Percentiles rank a stretch among this genome's conserved stretches.
Evolutionary conservation across 2,888 invertebrate species (phyloP).

Genomic region (Trissolcus japonicus): DNA sequence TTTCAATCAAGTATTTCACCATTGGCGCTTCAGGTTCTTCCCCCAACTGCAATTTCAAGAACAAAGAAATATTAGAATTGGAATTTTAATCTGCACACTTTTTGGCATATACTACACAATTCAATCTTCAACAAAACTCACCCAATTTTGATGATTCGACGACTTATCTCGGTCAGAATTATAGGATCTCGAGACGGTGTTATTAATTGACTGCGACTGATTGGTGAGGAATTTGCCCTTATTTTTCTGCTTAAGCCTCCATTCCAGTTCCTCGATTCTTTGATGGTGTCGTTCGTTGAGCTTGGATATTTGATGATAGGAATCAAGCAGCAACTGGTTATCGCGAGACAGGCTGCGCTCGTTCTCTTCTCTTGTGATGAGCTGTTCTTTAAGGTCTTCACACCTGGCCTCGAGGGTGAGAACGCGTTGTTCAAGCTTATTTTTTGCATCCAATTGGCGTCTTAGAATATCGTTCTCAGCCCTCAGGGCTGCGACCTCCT

Average conservation of each 20-base stretch:
- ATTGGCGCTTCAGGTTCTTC: slow-evolving; percentile 81
- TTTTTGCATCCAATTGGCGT: slow-evolving; percentile 86
- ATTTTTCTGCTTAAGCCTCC: slow-evolving; percentile 89
- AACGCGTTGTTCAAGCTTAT: slow-evolving; percentile 84
- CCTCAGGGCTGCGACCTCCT: slow-evolving; percentile 87
- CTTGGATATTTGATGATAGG: slow-evolving; percentile 85
- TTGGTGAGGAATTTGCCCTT: slow-evolving; percentile 78
- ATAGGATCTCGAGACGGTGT: slow-evolving; percentile 68
- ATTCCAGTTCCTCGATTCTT: slow-evolving; percentile 92
- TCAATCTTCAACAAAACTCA: slow-evolving; percentile 4
- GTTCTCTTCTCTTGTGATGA: slow-evolving; percentile 82
- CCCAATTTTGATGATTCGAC: slow-evolving; percentile 27
- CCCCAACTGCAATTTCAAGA: no score
- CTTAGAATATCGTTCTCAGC: slow-evolving; percentile 82
- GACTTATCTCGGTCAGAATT: slow-evolving; percentile 63
- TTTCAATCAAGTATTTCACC: slow-evolving; percentile 89
- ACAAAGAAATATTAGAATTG: no score
- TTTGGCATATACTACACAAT: neutral
- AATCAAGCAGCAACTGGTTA: slow-evolving; percentile 85
- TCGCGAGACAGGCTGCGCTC: slow-evolving; percentile 85
- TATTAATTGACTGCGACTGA: slow-evolving; percentile 61
- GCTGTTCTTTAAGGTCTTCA: slow-evolving; percentile 89
- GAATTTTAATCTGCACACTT: no score
- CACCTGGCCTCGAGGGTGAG: slow-evolving; percentile 87
- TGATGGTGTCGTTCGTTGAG: slow-evolving; percentile 87